These are phyloP conservation scores for Leucania comma DNA, from an alignment of 2,888 invertebrate species.

Conservation along the genomic window DNA sequence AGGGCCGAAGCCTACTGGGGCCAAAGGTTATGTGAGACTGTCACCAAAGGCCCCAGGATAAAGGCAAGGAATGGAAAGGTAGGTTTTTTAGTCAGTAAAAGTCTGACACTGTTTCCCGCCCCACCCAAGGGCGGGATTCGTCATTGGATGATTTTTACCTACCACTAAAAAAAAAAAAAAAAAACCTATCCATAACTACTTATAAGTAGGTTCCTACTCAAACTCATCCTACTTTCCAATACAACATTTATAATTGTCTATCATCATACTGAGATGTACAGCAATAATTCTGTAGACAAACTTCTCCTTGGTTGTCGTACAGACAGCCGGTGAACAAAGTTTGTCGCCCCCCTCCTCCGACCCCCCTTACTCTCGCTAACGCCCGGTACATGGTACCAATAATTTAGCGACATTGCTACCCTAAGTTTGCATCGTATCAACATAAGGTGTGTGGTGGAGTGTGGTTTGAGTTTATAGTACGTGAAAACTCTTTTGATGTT, in stretches of 20 bases:
- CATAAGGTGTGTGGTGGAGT: conserved; percentile 74
- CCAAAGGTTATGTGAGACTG: too few species aligned
- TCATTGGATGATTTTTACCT: too few species aligned
- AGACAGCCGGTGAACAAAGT: conserved; percentile 64
- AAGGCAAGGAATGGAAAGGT: too few species aligned
- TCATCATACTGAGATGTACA: conserved; percentile 54
- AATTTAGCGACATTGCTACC: conserved; percentile 80
- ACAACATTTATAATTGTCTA: conserved; percentile 53
- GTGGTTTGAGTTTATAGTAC: conserved; percentile 59
- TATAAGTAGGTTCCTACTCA: background rate
- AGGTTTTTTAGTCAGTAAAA: too few species aligned
- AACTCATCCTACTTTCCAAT: background rate
- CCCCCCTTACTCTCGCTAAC: conserved; percentile 5
- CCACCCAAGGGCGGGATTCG: too few species aligned
- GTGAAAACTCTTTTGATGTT: background rate
- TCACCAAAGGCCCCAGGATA: too few species aligned
- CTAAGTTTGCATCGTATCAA: conserved; percentile 79
- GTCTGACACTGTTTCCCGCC: too few species aligned
- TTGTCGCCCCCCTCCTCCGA: conserved; percentile 47
- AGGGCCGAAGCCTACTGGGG: too few species aligned
- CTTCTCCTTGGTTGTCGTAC: conserved; percentile 67
- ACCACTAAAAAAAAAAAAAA: too few species aligned
- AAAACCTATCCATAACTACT: background rate
- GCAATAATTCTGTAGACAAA: conserved; percentile 70
- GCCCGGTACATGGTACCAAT: conserved; percentile 74